A percentile compares a stretch with the other conserved stretches of the same genome.
Conservation (phyloP, 2,888 invertebrate species). For the Apodemia mormo region DNA sequence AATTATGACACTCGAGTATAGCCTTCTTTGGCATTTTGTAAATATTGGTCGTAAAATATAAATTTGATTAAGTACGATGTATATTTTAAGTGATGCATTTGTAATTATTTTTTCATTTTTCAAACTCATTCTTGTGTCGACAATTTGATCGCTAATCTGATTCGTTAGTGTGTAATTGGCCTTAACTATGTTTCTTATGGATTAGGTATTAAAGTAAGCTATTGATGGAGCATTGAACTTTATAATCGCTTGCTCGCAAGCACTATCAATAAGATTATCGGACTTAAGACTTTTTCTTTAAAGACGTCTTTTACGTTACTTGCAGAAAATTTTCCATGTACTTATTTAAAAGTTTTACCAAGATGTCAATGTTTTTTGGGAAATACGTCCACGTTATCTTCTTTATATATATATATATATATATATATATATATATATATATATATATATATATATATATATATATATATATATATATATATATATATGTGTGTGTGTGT, state of each 20-base stretch:
- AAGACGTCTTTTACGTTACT: not conserved
- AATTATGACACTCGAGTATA: no score
- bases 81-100: no score
- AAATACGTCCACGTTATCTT: not conserved
- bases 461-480: no score
- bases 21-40: no score
- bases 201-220: constrained; percentile 8
- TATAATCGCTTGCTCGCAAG: constrained; percentile 2
- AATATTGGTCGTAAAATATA: no score
- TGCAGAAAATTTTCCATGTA: not conserved
- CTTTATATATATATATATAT: no score
- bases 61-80: no score
- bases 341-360: not conserved
- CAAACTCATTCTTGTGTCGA: not conserved
- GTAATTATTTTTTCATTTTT: not conserved
- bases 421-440: no score
- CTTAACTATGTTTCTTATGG: constrained; percentile 5
- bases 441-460: no score
- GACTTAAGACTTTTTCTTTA: constrained; percentile 6
- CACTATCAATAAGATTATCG: constrained; percentile 17
- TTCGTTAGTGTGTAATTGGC: not conserved
- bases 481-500: no score
- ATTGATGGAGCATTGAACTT: constrained; percentile 15
- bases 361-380: not conserved
- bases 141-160: not conserved